Percentiles rank a stretch among this genome's conserved stretches.
These are phyloP conservation scores for Chelmon rostratus DNA, from an alignment of 2,797 vertebrate species.

Conservation along the genomic window DNA sequence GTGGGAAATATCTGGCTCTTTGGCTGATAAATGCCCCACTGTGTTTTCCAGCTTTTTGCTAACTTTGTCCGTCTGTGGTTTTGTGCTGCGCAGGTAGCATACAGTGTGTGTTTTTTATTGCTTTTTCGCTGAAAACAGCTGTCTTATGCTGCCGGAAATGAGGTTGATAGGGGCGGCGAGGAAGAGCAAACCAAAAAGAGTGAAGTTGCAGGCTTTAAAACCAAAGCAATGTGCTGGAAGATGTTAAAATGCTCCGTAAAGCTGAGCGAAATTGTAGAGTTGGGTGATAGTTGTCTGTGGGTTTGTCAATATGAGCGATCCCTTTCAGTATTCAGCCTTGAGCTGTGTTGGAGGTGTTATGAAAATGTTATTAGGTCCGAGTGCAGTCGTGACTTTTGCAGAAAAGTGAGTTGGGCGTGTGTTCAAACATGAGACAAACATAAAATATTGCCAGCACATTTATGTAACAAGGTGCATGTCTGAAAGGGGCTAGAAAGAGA, in stretches of 20 bases:
- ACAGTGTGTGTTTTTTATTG: background rate
- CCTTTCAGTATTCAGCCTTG: slow-evolving; percentile 1
- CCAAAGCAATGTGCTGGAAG: slow-evolving; percentile 29
- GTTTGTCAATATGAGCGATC: background rate
- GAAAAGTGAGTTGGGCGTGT: background rate
- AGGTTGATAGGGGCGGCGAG: background rate
- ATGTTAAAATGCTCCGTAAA: background rate
- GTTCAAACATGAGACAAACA: slow-evolving; percentile 29
- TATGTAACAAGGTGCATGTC: slow-evolving; percentile 62
- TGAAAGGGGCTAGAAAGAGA: slow-evolving; percentile 35
- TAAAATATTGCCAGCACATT: slow-evolving; percentile 55
- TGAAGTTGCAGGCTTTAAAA: background rate
- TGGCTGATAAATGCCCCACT: slow-evolving; percentile 2
- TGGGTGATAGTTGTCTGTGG: background rate
- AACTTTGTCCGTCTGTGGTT: slow-evolving; percentile 13
- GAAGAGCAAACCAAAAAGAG: background rate
- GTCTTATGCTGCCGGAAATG: background rate
- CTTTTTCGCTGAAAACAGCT: background rate
- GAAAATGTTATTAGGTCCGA: slow-evolving; percentile 6
- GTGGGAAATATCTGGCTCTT: slow-evolving; percentile 17
- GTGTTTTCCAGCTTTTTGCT: slow-evolving; percentile 3
- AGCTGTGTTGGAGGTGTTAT: slow-evolving; percentile 16
- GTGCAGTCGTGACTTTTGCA: slow-evolving; percentile 33
- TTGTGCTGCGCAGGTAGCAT: background rate
- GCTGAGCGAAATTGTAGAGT: background rate